Conservation (phyloP, 2,113 vertebrate species). For the Gallinago paraguaiae region DNA sequence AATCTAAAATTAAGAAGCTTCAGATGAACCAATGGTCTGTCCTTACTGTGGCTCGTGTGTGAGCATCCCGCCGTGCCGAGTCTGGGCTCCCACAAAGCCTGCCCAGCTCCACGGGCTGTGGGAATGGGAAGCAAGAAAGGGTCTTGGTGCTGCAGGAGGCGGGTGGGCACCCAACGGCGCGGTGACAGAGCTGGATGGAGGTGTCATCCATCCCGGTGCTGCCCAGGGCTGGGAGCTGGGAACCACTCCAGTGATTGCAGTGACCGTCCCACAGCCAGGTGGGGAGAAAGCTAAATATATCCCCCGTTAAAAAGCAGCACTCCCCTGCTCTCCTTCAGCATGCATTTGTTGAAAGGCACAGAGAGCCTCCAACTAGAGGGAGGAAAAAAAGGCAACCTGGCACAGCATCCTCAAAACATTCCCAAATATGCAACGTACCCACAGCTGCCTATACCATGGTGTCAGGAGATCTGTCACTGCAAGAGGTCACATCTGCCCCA, state of each 20-base stretch:
- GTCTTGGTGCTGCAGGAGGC: neutral
- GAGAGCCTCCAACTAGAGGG: neutral
- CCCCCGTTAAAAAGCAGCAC: neutral
- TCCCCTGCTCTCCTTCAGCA: conserved; percentile 11
- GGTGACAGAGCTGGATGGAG: neutral
- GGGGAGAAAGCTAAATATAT: neutral
- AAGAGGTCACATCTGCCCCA: neutral
- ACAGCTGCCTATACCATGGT: neutral
- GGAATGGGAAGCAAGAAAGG: neutral
- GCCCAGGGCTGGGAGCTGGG: neutral
- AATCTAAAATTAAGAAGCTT: neutral
- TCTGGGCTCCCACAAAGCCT: neutral
- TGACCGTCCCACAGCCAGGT: neutral
- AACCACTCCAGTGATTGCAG: neutral
- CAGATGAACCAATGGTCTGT: neutral
- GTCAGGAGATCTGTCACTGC: neutral
- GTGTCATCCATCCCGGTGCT: neutral
- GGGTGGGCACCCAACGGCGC: neutral
- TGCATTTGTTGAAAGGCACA: neutral
- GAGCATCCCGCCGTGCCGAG: neutral
- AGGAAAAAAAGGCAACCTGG: neutral
- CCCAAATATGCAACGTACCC: neutral
- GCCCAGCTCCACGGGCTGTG: neutral
- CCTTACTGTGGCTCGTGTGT: accelerated
- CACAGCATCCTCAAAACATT: neutral